Percentiles rank a stretch among this genome's conserved stretches.
phyloP scores from a whole-genome alignment of 2,113 vertebrate genomes.

The Syngnathus typhle region DNA sequence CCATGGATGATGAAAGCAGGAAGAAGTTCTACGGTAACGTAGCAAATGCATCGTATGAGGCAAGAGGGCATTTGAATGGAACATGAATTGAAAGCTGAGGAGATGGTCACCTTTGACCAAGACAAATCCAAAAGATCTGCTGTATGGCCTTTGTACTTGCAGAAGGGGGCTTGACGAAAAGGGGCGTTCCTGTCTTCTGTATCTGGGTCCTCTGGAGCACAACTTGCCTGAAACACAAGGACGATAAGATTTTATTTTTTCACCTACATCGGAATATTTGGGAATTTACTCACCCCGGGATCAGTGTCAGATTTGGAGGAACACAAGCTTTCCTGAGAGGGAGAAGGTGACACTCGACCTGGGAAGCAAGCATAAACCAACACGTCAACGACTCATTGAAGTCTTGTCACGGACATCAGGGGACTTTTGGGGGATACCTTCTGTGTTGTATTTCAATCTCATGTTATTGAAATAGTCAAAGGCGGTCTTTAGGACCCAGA shows the following conservation, averaged over 20 bases:
- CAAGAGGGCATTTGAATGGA: background rate
- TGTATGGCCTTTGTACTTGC: slow-evolving; percentile 98
- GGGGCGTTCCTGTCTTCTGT: slow-evolving; percentile 90
- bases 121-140: slow-evolving; percentile 96
- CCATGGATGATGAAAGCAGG: slow-evolving; percentile 97
- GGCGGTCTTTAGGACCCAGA: slow-evolving; percentile 96
- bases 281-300: slow-evolving; percentile 73
- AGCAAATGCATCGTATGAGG: slow-evolving; percentile 4
- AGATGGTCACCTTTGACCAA: slow-evolving; percentile 90
- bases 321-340: slow-evolving; percentile 96
- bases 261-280: background rate
- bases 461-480: slow-evolving; percentile 99
- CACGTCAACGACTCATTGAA: background rate
- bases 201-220: slow-evolving; percentile 82
- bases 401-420: background rate
- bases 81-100: background rate
- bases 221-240: slow-evolving; percentile 67
- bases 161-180: slow-evolving; percentile 90
- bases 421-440: slow-evolving; percentile 71
- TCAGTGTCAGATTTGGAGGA: slow-evolving; percentile 98
- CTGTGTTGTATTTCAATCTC: slow-evolving; percentile 97
- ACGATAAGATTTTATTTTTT: background rate
- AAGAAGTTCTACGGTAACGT: slow-evolving; percentile 86
- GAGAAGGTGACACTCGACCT: slow-evolving; percentile 97
- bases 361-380: slow-evolving; percentile 13